These are phyloP conservation scores for Eulemur albifrons DNA, from an alignment of 2,797 vertebrate species.

Conservation along the genomic window DNA sequence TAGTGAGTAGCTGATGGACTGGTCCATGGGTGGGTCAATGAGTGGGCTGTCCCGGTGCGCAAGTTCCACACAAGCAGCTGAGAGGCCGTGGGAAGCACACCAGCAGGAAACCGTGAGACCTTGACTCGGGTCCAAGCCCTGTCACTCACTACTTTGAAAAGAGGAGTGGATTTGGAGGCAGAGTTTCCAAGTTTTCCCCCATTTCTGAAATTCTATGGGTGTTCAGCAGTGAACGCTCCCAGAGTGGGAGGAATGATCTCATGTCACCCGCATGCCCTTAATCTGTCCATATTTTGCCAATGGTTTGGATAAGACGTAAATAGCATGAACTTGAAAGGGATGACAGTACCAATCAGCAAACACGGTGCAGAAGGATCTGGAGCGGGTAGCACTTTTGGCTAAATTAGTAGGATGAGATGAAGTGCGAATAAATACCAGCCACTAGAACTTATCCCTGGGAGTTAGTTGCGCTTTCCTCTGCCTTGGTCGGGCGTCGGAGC, in stretches of 20 bases:
- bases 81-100: not conserved
- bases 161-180: not conserved
- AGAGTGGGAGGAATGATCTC: not conserved
- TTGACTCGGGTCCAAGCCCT: not conserved
- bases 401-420: not conserved
- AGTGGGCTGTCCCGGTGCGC: not conserved
- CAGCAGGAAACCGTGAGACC: not conserved
- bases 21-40: not conserved
- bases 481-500: not conserved
- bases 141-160: not conserved
- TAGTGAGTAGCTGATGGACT: not conserved
- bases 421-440: not conserved
- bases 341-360: not conserved
- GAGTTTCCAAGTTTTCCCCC: not conserved
- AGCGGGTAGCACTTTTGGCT: rapidly evolving
- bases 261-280: not conserved
- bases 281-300: not conserved
- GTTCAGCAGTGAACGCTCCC: not conserved
- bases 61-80: not conserved
- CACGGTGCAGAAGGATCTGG: not conserved
- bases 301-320: not conserved
- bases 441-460: not conserved
- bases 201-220: not conserved
- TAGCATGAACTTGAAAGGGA: not conserved
- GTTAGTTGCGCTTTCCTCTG: not conserved